These are phyloP conservation scores for Eilema sororculum DNA, from an alignment of 2,888 invertebrate species.

Conservation along the genomic window DNA sequence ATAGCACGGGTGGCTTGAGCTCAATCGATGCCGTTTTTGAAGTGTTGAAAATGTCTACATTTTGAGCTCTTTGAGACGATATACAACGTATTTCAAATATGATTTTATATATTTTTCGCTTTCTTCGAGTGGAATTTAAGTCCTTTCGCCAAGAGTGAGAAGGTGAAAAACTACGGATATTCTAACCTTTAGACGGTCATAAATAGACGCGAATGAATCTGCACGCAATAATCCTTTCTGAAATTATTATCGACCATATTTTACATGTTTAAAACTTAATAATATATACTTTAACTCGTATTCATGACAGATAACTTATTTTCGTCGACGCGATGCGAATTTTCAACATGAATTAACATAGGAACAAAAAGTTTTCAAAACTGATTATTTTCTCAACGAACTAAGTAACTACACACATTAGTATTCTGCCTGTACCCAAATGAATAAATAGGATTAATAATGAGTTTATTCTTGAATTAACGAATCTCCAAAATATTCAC, in stretches of 20 bases:
- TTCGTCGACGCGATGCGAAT: neutral
- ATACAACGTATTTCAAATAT: no score
- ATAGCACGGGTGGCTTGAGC: no score
- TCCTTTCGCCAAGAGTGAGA: no score
- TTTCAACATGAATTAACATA: neutral
- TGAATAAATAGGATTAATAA: conserved; percentile 46
- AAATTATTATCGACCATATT: neutral
- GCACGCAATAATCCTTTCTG: neutral
- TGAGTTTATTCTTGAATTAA: conserved; percentile 37
- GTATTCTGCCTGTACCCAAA: conserved; percentile 34
- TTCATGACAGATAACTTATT: neutral
- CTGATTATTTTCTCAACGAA: conserved; percentile 29
- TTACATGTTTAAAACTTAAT: neutral
- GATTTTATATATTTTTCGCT: no score
- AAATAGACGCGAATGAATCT: neutral
- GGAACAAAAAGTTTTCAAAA: conserved; percentile 23
- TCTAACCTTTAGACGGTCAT: no score
- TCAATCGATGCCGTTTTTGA: no score
- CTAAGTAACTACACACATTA: conserved; percentile 31
- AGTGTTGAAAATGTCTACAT: no score
- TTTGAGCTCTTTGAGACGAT: no score
- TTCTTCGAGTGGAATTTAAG: no score
- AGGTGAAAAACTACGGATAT: neutral
- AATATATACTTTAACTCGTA: neutral
- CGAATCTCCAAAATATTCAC: conserved; percentile 32